A percentile compares a stretch with the other conserved stretches of the same genome.
Evolutionary conservation across 2,888 invertebrate genomes (phyloP).

Genomic region (Pandemis corylana): DNA sequence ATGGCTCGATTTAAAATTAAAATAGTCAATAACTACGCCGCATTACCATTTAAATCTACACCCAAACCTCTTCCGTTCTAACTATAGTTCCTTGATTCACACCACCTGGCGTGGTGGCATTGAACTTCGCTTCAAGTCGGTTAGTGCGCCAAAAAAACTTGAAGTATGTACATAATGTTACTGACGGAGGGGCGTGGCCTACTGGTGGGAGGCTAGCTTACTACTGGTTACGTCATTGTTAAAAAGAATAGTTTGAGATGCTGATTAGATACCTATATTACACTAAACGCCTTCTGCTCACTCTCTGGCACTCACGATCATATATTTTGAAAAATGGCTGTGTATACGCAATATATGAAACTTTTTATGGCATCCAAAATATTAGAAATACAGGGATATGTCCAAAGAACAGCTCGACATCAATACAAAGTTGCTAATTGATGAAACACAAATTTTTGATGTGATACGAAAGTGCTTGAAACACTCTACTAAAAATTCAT

Average conservation of each 20-base stretch:
- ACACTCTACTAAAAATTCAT: neutral
- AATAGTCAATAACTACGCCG: neutral
- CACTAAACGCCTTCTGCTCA: neutral
- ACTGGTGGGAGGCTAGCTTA: constrained; percentile 38
- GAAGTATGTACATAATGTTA: constrained; percentile 49
- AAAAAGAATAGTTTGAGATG: constrained; percentile 16
- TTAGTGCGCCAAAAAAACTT: constrained; percentile 65
- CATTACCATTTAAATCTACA: neutral
- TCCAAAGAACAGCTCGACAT: no score
- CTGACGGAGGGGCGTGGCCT: constrained; percentile 42
- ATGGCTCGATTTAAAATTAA: no score
- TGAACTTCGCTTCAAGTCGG: constrained; percentile 62
- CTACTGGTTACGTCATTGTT: constrained; percentile 34
- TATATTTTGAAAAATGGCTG: no score
- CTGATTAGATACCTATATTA: constrained; percentile 3
- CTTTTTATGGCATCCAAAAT: no score
- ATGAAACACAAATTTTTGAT: neutral
- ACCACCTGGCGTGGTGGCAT: constrained; percentile 73
- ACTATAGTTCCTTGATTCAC: constrained; percentile 51
- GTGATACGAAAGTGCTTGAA: neutral
- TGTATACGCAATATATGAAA: no score
- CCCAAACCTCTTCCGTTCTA: constrained; percentile 51
- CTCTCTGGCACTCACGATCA: no score
- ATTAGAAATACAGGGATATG: no score
- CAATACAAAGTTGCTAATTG: no score